Evolutionary conservation across 2,113 vertebrate genomes (phyloP).

Genomic region (Ailurus styani): DNA sequence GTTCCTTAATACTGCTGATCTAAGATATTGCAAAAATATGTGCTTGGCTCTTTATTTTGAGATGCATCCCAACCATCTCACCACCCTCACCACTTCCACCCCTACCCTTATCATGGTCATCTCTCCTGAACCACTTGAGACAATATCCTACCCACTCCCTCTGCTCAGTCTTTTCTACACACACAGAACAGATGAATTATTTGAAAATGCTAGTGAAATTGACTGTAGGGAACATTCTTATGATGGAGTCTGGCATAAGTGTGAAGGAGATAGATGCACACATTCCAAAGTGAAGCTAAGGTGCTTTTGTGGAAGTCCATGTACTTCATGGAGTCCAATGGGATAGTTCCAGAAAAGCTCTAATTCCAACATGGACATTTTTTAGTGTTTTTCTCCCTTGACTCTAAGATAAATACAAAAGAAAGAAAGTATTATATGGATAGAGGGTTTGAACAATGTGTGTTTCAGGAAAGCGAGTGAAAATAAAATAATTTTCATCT

Average conservation of each 20-base stretch:
- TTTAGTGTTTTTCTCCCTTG: neutral
- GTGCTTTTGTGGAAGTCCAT: neutral
- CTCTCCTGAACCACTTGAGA: neutral
- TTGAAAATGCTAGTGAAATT: neutral
- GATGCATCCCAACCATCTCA: neutral
- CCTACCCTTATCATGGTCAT: neutral
- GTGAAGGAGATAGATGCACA: neutral
- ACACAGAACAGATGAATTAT: neutral
- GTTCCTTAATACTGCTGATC: neutral
- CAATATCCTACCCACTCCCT: neutral
- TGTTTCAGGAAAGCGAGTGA: neutral
- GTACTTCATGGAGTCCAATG: neutral
- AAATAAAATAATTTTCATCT: neutral
- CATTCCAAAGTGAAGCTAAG: neutral
- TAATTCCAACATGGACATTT: neutral
- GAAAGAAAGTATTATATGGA: neutral
- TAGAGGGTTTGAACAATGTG: neutral
- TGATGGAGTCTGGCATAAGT: neutral
- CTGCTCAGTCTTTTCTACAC: neutral
- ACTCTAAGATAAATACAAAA: neutral
- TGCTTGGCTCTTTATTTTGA: neutral
- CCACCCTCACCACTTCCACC: neutral
- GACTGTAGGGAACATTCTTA: neutral
- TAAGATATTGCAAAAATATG: slow-evolving; percentile 37
- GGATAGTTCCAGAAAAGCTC: neutral